Conservation (phyloP, 2,888 invertebrate genomes). For the Blera fallax region DNA sequence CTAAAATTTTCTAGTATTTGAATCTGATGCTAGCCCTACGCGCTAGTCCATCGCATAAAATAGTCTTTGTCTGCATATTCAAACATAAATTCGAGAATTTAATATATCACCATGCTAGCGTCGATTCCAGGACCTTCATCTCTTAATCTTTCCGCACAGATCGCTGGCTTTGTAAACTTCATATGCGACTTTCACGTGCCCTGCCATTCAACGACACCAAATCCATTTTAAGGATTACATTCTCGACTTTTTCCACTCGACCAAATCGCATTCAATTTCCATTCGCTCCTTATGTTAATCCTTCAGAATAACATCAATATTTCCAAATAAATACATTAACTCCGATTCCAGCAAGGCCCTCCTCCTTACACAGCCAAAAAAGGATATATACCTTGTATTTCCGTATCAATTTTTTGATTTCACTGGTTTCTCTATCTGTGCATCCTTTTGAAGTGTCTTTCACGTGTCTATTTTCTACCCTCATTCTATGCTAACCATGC, state of each 20-base stretch:
- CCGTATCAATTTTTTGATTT: conserved; percentile 37
- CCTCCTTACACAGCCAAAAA: background rate
- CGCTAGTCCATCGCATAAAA: too few species aligned
- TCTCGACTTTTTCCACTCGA: conserved; percentile 58
- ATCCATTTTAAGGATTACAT: conserved; percentile 32
- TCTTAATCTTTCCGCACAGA: too few species aligned
- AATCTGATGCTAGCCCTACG: too few species aligned
- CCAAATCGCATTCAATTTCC: conserved; percentile 44
- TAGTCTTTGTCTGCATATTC: too few species aligned
- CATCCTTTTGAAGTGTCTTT: conserved; percentile 51
- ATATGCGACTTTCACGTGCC: background rate
- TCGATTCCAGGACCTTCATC: too few species aligned
- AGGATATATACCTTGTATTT: conserved; percentile 23
- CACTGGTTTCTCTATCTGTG: conserved; percentile 32
- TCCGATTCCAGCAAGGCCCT: conserved; percentile 21
- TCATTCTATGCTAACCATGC: conserved; percentile 56
- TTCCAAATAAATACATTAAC: conserved; percentile 62
- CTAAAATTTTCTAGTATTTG: too few species aligned
- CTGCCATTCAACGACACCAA: background rate
- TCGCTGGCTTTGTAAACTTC: too few species aligned
- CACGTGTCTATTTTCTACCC: conserved; percentile 41
- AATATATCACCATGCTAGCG: too few species aligned
- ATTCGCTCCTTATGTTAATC: conserved; percentile 46
- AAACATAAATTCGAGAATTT: too few species aligned
- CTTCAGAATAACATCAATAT: conserved; percentile 49